phyloP scores from a whole-genome alignment of 2,797 vertebrate genomes.

The Poecile montanus region DNA sequence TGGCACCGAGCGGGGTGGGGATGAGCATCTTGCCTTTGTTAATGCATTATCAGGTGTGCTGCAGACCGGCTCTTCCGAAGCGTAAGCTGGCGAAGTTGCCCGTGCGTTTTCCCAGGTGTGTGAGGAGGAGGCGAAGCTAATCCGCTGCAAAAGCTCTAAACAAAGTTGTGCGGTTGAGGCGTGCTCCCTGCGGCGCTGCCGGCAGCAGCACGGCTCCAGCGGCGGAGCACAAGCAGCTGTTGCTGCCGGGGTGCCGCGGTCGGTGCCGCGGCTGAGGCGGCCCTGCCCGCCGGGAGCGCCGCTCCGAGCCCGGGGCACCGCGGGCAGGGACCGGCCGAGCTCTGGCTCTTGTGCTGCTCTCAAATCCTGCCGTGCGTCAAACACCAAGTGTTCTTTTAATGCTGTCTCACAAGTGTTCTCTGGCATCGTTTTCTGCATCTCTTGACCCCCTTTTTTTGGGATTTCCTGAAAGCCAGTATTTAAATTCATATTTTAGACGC shows the following conservation, averaged over 20 bases:
- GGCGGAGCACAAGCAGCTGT: rapidly evolving
- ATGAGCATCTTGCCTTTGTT: background rate
- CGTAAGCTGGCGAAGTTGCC: background rate
- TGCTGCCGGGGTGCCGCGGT: background rate
- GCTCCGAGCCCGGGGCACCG: no score
- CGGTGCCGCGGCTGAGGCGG: no score
- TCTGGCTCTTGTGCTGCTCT: background rate
- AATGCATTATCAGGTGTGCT: background rate
- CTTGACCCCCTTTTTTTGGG: rapidly evolving
- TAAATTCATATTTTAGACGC: background rate
- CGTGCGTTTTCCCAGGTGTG: background rate
- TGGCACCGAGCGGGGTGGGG: background rate
- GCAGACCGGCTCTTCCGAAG: rapidly evolving
- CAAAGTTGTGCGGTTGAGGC: background rate
- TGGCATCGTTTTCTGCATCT: background rate
- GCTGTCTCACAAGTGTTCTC: background rate
- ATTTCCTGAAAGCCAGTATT: background rate
- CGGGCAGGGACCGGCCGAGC: no score
- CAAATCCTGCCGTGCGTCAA: background rate
- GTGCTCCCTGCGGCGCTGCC: background rate
- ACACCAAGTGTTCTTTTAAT: background rate
- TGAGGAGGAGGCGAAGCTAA: background rate
- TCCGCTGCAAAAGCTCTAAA: background rate
- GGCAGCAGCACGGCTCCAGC: background rate
- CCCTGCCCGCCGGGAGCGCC: no score